These are phyloP conservation scores for Nowickia ferox DNA, from an alignment of 2,888 invertebrate species.

Conservation along the genomic window DNA sequence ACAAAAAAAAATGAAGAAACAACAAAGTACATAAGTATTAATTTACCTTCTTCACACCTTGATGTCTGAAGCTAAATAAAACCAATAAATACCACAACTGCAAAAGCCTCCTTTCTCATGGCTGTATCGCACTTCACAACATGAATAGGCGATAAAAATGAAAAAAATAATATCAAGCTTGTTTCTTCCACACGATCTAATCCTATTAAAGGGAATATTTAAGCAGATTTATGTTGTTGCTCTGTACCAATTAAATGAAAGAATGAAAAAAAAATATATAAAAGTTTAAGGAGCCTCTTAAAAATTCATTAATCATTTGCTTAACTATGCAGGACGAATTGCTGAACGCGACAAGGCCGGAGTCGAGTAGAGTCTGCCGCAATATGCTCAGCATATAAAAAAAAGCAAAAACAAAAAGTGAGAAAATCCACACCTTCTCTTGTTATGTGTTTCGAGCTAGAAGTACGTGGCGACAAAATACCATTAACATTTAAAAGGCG, in stretches of 20 bases:
- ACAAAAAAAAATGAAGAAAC: background rate
- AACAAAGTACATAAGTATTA: slow-evolving; percentile 51
- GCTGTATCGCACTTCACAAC: slow-evolving; percentile 56
- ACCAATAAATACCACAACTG: slow-evolving; percentile 33
- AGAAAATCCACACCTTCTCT: slow-evolving; percentile 64
- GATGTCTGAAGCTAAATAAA: slow-evolving; percentile 38
- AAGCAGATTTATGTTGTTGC: slow-evolving; percentile 80
- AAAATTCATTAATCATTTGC: slow-evolving; percentile 82
- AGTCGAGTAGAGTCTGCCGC: slow-evolving; percentile 2
- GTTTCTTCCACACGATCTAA: slow-evolving; percentile 72
- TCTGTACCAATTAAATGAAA: slow-evolving; percentile 80
- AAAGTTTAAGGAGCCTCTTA: slow-evolving; percentile 80
- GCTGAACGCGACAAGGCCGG: slow-evolving; percentile 49
- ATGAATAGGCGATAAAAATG: slow-evolving; percentile 26
- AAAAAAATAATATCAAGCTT: slow-evolving; percentile 45
- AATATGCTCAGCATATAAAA: slow-evolving; percentile 2
- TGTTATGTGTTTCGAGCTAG: slow-evolving; percentile 22
- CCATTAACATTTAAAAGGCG: slow-evolving; percentile 67
- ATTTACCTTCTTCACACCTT: slow-evolving; percentile 69
- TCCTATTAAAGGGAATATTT: slow-evolving; percentile 81
- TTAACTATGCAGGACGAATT: slow-evolving; percentile 77
- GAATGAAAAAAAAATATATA: slow-evolving; percentile 4
- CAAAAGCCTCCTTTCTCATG: slow-evolving; percentile 5
- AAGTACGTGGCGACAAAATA: slow-evolving; percentile 64
- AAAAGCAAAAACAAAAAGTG: slow-evolving; percentile 52